phyloP scores from a whole-genome alignment of 2,797 vertebrate species.

The Lithobates pipiens region DNA sequence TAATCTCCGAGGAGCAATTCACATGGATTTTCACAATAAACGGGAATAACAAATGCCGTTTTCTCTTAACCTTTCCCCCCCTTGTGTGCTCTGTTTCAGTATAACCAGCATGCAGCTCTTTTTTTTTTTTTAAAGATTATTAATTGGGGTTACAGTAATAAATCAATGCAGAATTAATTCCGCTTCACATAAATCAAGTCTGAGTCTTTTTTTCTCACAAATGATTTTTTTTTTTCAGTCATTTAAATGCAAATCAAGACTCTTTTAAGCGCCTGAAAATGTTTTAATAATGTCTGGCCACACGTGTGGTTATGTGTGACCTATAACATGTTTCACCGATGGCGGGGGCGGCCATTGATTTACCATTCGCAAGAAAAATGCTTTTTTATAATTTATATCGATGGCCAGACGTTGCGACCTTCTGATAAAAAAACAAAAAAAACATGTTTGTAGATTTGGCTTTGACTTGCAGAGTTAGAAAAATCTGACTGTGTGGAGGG shows the following conservation, averaged over 20 bases:
- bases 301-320: neutral
- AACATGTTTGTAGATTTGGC: no score
- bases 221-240: neutral
- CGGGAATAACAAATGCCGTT: neutral
- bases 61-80: neutral
- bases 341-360: neutral
- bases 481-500: no score
- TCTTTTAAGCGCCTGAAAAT: constrained; percentile 1
- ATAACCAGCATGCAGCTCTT: neutral
- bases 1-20: no score
- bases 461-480: no score
- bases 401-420: no score
- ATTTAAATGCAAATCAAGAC: constrained; percentile 13
- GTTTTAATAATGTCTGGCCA: neutral
- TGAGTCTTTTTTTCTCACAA: neutral
- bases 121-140: neutral
- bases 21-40: neutral
- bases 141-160: neutral
- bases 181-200: neutral
- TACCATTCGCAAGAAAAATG: neutral
- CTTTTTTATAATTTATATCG: no score
- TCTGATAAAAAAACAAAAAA: no score
- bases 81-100: neutral
- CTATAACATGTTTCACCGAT: neutral
- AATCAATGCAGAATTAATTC: constrained; percentile 18